Base-by-base conservation (phyloP, 2,113 vertebrate species). In the Bubo bubo region DNA sequence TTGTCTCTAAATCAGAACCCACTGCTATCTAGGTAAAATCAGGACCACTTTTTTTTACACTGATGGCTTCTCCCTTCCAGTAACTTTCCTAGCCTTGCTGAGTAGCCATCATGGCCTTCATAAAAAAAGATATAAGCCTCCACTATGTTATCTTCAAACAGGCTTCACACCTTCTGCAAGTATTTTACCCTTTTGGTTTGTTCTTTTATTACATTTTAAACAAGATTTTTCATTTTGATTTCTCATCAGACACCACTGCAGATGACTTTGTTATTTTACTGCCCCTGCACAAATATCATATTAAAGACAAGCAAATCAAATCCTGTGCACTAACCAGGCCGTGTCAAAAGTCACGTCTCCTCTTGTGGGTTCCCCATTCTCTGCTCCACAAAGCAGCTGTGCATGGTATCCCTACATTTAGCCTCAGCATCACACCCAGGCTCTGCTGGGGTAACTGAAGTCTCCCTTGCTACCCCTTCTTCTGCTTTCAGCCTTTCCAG, bases 221-320 rank as follows among this genome's bases (percentile, higher is more conserved):
- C 14, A 80, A 32, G 62, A 62, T 10, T 18, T 72, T 50, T 45
- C 22, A 32, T 43, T 58, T 75, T 76, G 45, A 35, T 50, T 86
- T 75, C 49, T 74, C 55, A 63, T 59, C 64, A 60, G 85, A 55
- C 58, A 23, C 14, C 47, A 6, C 50, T 52, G 20, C 41, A 43
- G 11, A 18, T 50, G 10, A 16, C 60, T 53, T 24, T 62, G 23
- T 39, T 37, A 77, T 73, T 91, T 91, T 50, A 50, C n/a, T 74
- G 24, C 6, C 56, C 34, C 47, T 49, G n/a, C 41, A 86, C 14
- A 79, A 71, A 47, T 55, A 73, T 10, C n/a, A 8, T 11, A 55
- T 18, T 58, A 75, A 64, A 58, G 6, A 35, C 24, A 45, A 14
- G 34, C 0, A 0, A 70, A 74, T 30, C 22, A 55, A 58, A 47